Percentiles rank a stretch among this genome's conserved stretches.
Conservation (phyloP, 23 tunicate genomes). For the Corella eumyota region DNA sequence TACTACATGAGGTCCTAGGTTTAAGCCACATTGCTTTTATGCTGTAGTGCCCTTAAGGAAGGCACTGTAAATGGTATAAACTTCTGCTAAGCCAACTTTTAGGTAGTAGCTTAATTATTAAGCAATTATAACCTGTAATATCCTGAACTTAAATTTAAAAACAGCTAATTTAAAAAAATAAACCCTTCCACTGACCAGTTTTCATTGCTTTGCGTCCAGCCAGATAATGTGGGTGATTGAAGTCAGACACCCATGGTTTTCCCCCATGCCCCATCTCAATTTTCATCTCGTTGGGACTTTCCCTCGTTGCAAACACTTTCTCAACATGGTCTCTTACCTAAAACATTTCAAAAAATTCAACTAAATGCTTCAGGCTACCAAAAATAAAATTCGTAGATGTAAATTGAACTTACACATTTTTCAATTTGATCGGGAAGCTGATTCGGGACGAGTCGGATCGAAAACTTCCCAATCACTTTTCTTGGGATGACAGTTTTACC, state of each 20-base stretch:
- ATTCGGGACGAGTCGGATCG: slow-evolving; percentile 89
- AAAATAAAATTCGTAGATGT: too few relatives aligned
- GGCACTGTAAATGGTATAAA: too few relatives aligned
- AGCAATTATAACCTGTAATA: too few relatives aligned
- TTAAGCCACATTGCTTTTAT: slow-evolving; percentile 1
- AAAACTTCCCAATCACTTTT: slow-evolving; percentile 96
- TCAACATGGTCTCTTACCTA: slow-evolving; percentile 54
- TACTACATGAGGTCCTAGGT: too few relatives aligned
- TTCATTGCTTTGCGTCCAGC: slow-evolving; percentile 97
- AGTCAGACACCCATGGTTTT: slow-evolving; percentile 96
- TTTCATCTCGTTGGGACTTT: slow-evolving; percentile 47
- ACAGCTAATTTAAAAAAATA: too few relatives aligned
- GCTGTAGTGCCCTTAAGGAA: too few relatives aligned
- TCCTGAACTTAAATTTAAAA: too few relatives aligned
- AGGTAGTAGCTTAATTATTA: too few relatives aligned
- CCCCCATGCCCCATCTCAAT: slow-evolving; percentile 95
- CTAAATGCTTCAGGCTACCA: not conserved
- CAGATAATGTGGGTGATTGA: slow-evolving; percentile 78
- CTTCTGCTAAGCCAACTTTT: too few relatives aligned
- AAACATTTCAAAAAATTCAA: not conserved
- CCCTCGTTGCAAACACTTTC: slow-evolving; percentile 59
- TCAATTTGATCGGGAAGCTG: slow-evolving; percentile 87
- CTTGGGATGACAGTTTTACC: slow-evolving; percentile 99
- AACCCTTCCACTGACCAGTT: too few relatives aligned
- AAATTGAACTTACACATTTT: slow-evolving; percentile 28